Evolutionary conservation across 23 tunicate species (phyloP), one percentile per base, ranked within the genome.

Genomic region (Styela clava): DNA sequence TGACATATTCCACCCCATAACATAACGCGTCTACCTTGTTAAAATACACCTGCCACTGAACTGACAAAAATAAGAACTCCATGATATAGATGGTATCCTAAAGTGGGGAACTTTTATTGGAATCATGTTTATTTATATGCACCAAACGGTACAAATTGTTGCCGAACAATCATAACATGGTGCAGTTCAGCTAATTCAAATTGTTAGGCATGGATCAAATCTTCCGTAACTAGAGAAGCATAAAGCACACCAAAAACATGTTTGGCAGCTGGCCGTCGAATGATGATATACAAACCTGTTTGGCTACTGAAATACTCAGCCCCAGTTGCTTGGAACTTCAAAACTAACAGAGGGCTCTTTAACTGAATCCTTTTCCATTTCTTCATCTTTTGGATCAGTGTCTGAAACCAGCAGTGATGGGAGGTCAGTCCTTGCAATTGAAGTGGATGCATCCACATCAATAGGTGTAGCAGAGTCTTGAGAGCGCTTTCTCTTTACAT

Each of bases 401-500:
- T 44, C 56, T 3, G 77, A 71, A 76, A 1, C 81, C 24, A 52
- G 31, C 18, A 76, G 81, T 1, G 78, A n/a, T 35, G 78, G 78
- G 16, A 76, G 35, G 37, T 76, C 81, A 23, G 81, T 76, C 29
- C 37, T 76, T 23, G 67, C 81, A 21, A 0, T 16, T 24, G 81
- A 76, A 22, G 35, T 36, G 7, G 80, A 24, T 20, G 27, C 72
- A 51, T 29, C 52, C 2, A 24, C 52, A 35, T 35, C 32, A 35
- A 18, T 78, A 44, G 74, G 30, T 24, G 62, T 52, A 33, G 79
- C 28, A 33, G 56, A 77, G 24, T 86, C 90, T 30, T 65, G 72
- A 32, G 84, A 79, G 16, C 69, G 68, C 51, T 85, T 84, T 19
- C 78, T 33, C 73, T 86, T 86, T 25, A 74, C 62, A 24, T 70